Conservation (phyloP, 2,113 vertebrate species). For the Elephantulus edwardii region DNA sequence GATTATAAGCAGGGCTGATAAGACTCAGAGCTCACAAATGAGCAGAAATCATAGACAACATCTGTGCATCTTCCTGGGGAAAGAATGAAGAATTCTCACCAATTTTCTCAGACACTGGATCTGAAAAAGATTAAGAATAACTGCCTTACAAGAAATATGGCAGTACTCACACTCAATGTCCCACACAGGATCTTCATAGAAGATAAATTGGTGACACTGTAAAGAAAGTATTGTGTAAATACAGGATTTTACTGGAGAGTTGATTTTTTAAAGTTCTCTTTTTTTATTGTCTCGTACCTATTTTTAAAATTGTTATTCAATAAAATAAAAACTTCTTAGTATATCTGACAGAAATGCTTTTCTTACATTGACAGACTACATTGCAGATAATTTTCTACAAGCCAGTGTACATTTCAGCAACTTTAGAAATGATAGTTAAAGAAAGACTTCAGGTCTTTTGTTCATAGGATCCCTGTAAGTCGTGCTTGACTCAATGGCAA, state of each 20-base stretch:
- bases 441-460: no score
- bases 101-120: neutral
- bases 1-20: no score
- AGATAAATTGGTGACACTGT: conserved; percentile 14
- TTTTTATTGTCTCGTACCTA: neutral
- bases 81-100: neutral
- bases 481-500: no score
- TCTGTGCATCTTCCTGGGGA: neutral
- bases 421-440: no score
- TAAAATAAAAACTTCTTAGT: conserved; percentile 10
- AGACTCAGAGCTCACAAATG: neutral
- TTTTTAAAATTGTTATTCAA: conserved; percentile 3
- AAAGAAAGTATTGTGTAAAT: neutral
- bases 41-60: neutral
- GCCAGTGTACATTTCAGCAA: conserved; percentile 45
- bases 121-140: neutral
- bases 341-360: neutral
- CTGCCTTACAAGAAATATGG: neutral
- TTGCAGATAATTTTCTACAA: conserved; percentile 31
- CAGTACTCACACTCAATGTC: neutral
- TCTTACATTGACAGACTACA: neutral
- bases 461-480: no score
- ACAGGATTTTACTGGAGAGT: neutral
- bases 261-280: neutral
- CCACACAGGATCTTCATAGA: neutral